Conservation (phyloP, 2,888 invertebrate species). For the Mythimna albipuncta region DNA sequence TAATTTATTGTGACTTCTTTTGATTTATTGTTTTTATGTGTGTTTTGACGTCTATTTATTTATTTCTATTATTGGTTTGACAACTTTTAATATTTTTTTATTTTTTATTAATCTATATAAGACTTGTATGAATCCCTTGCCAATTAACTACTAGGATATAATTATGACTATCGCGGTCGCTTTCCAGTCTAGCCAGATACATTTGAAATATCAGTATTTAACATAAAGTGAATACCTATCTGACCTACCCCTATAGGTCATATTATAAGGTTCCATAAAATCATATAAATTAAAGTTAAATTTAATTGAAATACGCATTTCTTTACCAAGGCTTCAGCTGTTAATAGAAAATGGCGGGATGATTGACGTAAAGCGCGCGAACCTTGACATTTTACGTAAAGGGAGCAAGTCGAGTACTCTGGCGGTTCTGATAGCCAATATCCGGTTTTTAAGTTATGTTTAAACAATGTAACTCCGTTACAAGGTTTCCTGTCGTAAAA, state of each 20-base stretch:
- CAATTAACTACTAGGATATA: too few species aligned
- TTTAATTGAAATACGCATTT: conserved; percentile 44
- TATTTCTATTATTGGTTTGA: too few species aligned
- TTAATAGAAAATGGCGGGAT: conserved; percentile 53
- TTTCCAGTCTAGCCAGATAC: not conserved
- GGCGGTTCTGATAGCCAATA: conserved; percentile 32
- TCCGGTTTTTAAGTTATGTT: conserved; percentile 17
- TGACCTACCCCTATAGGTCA: not conserved
- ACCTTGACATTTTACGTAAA: conserved; percentile 67
- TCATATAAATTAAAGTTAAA: not conserved
- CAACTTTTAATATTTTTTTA: too few species aligned
- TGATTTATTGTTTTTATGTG: too few species aligned
- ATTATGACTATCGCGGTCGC: too few species aligned
- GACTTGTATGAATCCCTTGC: too few species aligned
- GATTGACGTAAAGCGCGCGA: conserved; percentile 63
- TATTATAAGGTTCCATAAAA: not conserved
- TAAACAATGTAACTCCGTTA: conserved; percentile 1
- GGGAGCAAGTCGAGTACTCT: conserved; percentile 27
- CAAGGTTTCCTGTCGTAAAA: not conserved
- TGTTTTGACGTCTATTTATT: too few species aligned
- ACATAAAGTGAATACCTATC: not conserved
- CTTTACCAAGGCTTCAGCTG: conserved; percentile 49
- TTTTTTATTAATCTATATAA: too few species aligned
- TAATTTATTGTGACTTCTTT: too few species aligned
- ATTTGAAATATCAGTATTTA: not conserved